phyloP scores from a whole-genome alignment of 1,140 invertebrate species.

The Adelges cooleyi region DNA sequence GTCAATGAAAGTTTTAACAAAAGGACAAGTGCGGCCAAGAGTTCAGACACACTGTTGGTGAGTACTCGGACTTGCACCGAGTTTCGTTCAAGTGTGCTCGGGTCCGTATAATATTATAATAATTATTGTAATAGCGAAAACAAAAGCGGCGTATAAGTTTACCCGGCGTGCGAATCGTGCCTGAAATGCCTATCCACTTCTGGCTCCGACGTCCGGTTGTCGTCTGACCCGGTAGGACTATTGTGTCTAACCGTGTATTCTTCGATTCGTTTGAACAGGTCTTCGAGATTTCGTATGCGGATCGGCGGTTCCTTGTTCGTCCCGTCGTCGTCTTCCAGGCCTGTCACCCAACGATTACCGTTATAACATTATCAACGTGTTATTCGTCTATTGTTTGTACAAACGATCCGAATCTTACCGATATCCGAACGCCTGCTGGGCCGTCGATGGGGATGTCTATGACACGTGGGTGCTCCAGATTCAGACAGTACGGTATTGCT shows the following conservation, averaged over 20 bases:
- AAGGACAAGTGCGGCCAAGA: background rate
- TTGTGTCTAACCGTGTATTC: constrained; percentile 72
- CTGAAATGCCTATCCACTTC: constrained; percentile 79
- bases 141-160: constrained; percentile 37
- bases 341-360: too few species aligned
- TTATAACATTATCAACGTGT: too few species aligned
- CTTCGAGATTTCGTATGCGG: constrained; percentile 79
- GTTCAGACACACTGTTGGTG: background rate
- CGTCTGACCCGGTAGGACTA: constrained; percentile 84
- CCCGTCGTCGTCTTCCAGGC: constrained; percentile 51
- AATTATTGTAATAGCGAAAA: background rate
- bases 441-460: constrained; percentile 2
- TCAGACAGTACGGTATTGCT: background rate
- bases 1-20: background rate
- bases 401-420: constrained; percentile 31
- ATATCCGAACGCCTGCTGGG: constrained; percentile 5
- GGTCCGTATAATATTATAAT: background rate
- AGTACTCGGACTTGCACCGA: background rate
- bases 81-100: too few species aligned
- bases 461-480: background rate
- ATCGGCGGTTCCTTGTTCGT: constrained; percentile 56
- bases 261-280: constrained; percentile 73
- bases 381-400: constrained; percentile 34
- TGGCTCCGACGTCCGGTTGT: constrained; percentile 81
- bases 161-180: constrained; percentile 59